These are phyloP conservation scores for Empis livida DNA, from an alignment of 2,888 invertebrate genomes.

Conservation along the genomic window DNA sequence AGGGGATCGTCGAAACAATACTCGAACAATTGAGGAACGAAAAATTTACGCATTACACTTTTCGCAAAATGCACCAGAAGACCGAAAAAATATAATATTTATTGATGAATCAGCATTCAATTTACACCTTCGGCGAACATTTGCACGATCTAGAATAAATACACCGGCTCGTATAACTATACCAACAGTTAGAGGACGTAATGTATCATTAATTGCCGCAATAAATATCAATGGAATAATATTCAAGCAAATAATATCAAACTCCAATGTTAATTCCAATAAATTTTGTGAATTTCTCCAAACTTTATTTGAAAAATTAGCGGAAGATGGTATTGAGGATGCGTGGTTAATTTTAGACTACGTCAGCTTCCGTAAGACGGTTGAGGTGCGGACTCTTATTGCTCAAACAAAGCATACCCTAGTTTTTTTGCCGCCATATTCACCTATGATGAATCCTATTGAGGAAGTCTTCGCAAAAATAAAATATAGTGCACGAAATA, in stretches of 20 bases:
- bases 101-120: constrained; percentile 3
- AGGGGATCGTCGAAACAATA: no score
- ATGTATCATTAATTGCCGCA: background rate
- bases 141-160: background rate
- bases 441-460: background rate
- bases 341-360: no score
- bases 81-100: constrained; percentile 1
- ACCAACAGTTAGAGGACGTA: no score
- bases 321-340: no score
- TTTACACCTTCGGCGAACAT: background rate
- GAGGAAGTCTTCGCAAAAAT: constrained; percentile 2
- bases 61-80: background rate
- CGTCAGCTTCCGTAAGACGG: no score
- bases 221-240: background rate
- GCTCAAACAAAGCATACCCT: no score
- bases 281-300: background rate
- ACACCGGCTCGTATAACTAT: no score
- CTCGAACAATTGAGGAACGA: no score
- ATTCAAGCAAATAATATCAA: background rate
- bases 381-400: no score
- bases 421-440: background rate
- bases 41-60: no score
- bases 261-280: background rate
- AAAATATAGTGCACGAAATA: background rate
- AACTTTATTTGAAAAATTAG: no score